A percentile compares a stretch with the other conserved stretches of the same genome.
Conservation (phyloP, 2,113 vertebrate species). For the Etheostoma cragini region DNA sequence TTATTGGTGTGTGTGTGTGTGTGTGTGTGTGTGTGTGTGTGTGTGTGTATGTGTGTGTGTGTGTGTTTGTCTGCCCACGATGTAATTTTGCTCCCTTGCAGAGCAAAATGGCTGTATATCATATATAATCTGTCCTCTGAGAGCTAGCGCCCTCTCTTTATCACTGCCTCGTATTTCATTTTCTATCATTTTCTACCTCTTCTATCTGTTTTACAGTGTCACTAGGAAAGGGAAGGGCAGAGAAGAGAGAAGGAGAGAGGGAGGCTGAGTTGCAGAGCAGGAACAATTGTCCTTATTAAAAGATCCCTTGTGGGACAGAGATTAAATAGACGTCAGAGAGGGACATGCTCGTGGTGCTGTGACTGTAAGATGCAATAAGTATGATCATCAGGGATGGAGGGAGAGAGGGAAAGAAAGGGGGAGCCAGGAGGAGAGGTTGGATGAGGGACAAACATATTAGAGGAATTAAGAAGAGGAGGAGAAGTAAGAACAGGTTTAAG, state of each 20-base stretch:
- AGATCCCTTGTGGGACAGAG: conserved; percentile 78
- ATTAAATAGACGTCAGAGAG: conserved; percentile 80
- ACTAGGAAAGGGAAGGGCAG: background rate
- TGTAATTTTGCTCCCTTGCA: conserved; percentile 57
- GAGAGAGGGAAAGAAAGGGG: conserved; percentile 34
- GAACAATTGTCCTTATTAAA: conserved; percentile 80
- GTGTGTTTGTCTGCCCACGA: conserved; percentile 9
- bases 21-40: conserved; percentile 11
- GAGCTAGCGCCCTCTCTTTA: conserved; percentile 60
- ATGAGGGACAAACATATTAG: conserved; percentile 27
- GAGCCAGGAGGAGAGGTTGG: conserved; percentile 39
- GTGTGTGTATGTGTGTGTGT: conserved; percentile 27
- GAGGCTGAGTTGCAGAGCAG: conserved; percentile 58
- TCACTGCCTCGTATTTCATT: conserved; percentile 61
- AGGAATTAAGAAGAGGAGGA: conserved; percentile 8
- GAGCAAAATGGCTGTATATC: conserved; percentile 78
- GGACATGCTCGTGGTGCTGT: conserved; percentile 59
- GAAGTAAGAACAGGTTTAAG: background rate
- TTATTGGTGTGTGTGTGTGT: background rate
- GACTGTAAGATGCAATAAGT: conserved; percentile 67
- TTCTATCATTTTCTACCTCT: conserved; percentile 50
- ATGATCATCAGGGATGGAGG: conserved; percentile 57
- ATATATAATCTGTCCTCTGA: conserved; percentile 79
- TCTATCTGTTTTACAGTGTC: conserved; percentile 54
- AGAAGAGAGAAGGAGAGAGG: background rate